Evolutionary conservation across 2,888 invertebrate genomes (phyloP), one percentile per base, ranked within the genome.

Genomic region (Papilio protenor): DNA sequence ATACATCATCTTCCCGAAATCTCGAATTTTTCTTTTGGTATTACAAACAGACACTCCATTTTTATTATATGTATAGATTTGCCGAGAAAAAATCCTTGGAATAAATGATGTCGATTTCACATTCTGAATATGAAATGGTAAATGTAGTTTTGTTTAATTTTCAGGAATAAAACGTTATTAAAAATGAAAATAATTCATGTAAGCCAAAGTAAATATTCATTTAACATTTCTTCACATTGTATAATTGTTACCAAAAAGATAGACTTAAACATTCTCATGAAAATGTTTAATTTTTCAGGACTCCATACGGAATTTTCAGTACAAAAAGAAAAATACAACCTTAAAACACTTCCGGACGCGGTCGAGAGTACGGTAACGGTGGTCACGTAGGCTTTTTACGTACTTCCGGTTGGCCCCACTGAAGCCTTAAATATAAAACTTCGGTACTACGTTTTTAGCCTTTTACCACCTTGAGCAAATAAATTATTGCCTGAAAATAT

Each of bases 381-480:
- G 82, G 84, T 85, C 86, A 86, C 86, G 85, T 85, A 81, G 75
- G 76, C 81, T 84, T 85, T 86, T 86, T 85, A 86, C 83, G 83
- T 84, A 83, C 80, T 86, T 85, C 84, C 86, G 83, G 82, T 84
- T 81, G 73, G 52, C 27, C 70, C 49, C 47, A 73, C 70, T 21
- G 45, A 23, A 69, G 77, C 69, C 75, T 73, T 73, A 64, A 40
- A 73, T 76, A 76, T 76, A 79, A 81, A 79, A 80, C 78, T 79
- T 79, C 71, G 55, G 75, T 74, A 79, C 79, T 76, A 80, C 77
- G 71, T 27, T 73, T 74, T 64, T 75, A 61, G 73, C 78, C 75
- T 80, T 75, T 80, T 75, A 70, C 74, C 78, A 77, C 80, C 75
- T 80, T 33, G 75, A 16, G n/a, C n/a, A 80, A 76, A 76, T 76